Evolutionary conservation across 2,888 invertebrate genomes (phyloP).

Genomic region (Folsomia manolachei): DNA sequence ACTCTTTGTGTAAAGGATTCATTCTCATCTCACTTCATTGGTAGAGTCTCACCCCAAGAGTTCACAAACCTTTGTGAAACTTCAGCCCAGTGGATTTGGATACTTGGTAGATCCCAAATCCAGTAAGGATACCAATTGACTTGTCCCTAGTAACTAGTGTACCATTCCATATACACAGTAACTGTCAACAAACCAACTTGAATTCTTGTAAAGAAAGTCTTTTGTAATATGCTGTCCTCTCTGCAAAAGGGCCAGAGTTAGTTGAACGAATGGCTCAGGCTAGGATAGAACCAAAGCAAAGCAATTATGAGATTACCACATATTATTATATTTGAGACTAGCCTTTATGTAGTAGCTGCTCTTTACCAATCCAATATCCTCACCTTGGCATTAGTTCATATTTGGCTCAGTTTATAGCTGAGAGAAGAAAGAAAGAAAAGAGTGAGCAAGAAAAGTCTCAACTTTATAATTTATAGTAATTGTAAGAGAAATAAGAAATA

Average conservation of each 20-base stretch:
- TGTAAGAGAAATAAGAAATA: too few species aligned
- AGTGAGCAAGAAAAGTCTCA: background rate
- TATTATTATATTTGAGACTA: background rate
- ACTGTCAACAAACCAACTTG: background rate
- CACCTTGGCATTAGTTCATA: constrained; percentile 6
- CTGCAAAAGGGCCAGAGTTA: background rate
- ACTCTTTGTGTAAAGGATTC: background rate
- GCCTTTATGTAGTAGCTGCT: background rate
- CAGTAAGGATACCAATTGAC: background rate
- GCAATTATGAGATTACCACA: constrained; percentile 19
- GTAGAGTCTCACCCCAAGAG: background rate
- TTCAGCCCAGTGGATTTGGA: background rate
- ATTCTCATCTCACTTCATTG: background rate
- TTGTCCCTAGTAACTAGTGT: background rate
- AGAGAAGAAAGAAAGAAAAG: background rate
- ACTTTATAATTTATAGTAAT: too few species aligned
- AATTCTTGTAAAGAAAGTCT: background rate
- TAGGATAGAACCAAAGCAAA: constrained; percentile 18
- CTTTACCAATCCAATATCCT: background rate
- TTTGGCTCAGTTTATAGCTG: constrained; percentile 1
- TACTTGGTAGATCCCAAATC: too few species aligned
- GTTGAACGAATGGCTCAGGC: background rate
- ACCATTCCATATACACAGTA: background rate
- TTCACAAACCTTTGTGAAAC: background rate
- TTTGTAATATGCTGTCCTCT: constrained; percentile 17